Evolutionary conservation across 1,140 invertebrate species (phyloP), one percentile per base, ranked within the genome.

Genomic region (Pseudobourletiella spinata): DNA sequence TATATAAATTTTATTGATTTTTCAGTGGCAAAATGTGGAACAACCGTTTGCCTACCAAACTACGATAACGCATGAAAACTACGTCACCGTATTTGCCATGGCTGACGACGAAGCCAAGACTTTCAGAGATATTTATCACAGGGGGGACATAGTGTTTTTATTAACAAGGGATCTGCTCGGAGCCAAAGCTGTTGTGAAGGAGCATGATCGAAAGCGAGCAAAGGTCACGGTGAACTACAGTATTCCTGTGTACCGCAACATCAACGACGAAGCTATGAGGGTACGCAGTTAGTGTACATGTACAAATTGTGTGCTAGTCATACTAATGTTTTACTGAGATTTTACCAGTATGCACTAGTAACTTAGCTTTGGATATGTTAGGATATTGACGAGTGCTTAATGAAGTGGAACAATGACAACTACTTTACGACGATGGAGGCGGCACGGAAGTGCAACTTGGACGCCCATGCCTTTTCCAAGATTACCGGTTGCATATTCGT

Each of bases 401-500:
- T 2, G 15, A 58, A 16, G 18, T 65, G 20, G 48, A 25, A 16
- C 51, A 54, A 28, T 29, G 30, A 42, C 15, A 61, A 39, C 57
- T 57, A 55, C 25, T 64, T 46, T 28, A 30, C 63, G 1, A 26
- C 72, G 59, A 70, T 71, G 61, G 56, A 50, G 20, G 72, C 77
- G 39, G 80, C 82, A 1, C 78, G 80, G 60, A 74, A 76, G 65
- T 72, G 85, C 52, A 81, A 81, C 44, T 83, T 95, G 60, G 82
- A 79, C 48, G 72, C 79, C 0, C 80, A 84, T 63, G 75, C 93
- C 51, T 72, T 96, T 50, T 86, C 89, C 1, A 81, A 89, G 24
- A 82, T 96, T 16, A 95, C 91, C 0, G 91, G 91, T 1, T 82
- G 83, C 2, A 79, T 95, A 46, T 85, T 93, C 15, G 64, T 75